Evolutionary conservation across 2,797 vertebrate species (phyloP).

Genomic region (Dermochelys coriacea): DNA sequence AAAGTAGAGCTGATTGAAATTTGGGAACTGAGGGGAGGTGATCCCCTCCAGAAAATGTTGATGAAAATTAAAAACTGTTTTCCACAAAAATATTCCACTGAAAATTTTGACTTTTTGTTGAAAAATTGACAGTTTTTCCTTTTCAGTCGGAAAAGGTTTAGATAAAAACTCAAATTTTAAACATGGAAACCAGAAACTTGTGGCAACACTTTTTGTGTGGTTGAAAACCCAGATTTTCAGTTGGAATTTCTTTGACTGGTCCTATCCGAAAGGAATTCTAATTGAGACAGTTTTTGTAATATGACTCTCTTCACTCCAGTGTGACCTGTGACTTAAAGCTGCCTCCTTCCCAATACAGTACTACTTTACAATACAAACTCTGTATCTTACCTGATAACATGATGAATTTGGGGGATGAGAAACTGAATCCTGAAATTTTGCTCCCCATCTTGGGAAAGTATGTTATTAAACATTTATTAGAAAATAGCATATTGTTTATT

Average conservation of each 20-base stretch:
- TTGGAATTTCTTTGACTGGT: background rate
- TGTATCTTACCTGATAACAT: background rate
- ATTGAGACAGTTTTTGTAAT: background rate
- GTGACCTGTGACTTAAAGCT: background rate
- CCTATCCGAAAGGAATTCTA: background rate
- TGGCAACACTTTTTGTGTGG: too few relatives aligned
- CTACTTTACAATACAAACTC: background rate
- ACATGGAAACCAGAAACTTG: background rate
- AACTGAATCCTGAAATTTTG: background rate
- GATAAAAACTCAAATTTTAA: background rate
- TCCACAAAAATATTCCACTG: background rate
- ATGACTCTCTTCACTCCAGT: background rate
- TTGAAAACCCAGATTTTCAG: background rate
- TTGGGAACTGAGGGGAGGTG: background rate
- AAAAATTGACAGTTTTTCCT: background rate
- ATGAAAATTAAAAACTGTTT: slow-evolving; percentile 15
- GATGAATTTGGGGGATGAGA: background rate
- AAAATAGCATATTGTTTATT: background rate
- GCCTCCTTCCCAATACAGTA: background rate
- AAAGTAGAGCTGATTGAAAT: background rate
- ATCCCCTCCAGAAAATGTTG: slow-evolving; percentile 2
- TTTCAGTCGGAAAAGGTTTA: background rate
- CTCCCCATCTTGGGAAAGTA: background rate
- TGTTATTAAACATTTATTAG: background rate
- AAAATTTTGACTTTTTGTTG: background rate